Evolutionary conservation across 2,113 vertebrate genomes (phyloP), one percentile per base, ranked within the genome.

Genomic region (Scophthalmus maximus): DNA sequence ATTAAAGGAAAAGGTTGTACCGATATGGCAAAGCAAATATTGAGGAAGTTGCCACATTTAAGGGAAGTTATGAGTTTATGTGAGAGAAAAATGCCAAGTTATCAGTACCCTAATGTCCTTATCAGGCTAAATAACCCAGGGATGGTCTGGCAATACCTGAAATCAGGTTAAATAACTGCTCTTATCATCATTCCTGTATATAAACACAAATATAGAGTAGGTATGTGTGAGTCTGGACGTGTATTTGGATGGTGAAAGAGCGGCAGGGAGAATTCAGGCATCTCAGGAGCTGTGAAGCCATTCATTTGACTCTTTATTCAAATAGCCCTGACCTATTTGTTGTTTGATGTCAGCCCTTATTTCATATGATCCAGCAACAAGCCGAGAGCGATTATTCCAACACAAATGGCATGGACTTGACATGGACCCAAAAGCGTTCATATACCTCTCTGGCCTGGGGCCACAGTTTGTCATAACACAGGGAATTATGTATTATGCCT

Each of bases 401-500:
- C 86, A 87, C 90, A 88, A 90, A 91, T 83, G 82, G 83, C 83
- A 75, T 57, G 68, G 89, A 91, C 88, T 91, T 92, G 92, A 93
- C 89, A 88, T 72, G 78, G 86, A 86, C 91, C 91, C 89, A 88
- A 86, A 92, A 90, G 90, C 84, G 84, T 87, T 91, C 89, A 87
- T 91, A 90, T 86, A 91, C 87, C 80, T 91, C 82, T 76, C 72
- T 82, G 78, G 88, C 90, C 91, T 14, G 34, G 30, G 91, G 89
- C 87, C 86, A 83, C 87, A 73, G 90, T 94, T 94, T 93, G 91
- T 94, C 94, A 94, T 91, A 91, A 92, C 89, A 88, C 87, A 76
- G 90, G 87, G 92, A 94, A 94, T 94, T 93, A 94, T 93, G 90
- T 93, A 93, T 93, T 90, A 92, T 87, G 89, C 83, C 90, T 80